Evolutionary conservation across 2,797 vertebrate genomes (phyloP).

Genomic region (Coregonus ussuriensis): DNA sequence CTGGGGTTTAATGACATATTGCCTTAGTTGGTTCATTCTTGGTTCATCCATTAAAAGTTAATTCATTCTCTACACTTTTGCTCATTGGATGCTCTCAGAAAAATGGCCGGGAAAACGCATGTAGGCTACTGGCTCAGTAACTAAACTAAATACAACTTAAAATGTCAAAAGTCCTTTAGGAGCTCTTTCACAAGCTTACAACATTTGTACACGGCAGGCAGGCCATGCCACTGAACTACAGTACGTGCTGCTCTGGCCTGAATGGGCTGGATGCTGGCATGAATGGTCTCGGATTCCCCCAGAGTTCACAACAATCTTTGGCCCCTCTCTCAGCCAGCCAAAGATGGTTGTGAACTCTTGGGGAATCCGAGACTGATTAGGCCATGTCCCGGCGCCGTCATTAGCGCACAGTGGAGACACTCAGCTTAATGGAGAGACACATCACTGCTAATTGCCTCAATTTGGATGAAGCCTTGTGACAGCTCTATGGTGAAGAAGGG

Average conservation of each 20-base stretch:
- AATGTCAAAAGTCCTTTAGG: not conserved
- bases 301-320: not conserved
- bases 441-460: conserved; percentile 67
- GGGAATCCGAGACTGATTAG: conserved; percentile 59
- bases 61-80: not conserved
- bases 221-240: not conserved
- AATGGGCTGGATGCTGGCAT: not conserved
- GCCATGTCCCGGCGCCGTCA: conserved; percentile 66
- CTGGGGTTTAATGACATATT: not conserved
- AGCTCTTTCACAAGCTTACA: not conserved
- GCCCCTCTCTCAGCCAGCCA: not conserved
- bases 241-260: not conserved
- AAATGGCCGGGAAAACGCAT: not conserved
- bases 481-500: conserved; percentile 69
- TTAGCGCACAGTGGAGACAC: conserved; percentile 70
- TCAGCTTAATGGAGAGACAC: conserved; percentile 68
- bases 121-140: not conserved
- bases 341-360: conserved; percentile 54
- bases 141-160: not conserved
- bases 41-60: no score
- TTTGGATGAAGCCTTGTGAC: conserved; percentile 70
- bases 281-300: not conserved
- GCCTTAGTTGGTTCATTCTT: not conserved
- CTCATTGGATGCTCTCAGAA: not conserved
- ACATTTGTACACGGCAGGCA: not conserved